Evolutionary conservation across 2,113 vertebrate genomes (phyloP), one percentile per base, ranked within the genome.

Genomic region (Micronycteris hirsuta): DNA sequence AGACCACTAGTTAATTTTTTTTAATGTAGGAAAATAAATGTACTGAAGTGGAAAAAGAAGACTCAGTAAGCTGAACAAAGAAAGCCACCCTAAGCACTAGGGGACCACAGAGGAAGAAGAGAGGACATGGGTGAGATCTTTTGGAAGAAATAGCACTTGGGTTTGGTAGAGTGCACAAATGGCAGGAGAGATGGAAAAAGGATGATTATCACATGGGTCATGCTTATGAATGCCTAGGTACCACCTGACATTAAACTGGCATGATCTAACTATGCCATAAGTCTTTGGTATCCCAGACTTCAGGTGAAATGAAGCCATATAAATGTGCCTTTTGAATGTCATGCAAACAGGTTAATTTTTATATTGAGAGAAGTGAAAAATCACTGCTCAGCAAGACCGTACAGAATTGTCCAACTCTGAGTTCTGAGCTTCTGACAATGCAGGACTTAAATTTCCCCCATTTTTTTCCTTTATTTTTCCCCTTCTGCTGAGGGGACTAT

Each of bases 401-500:
- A 74, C 6, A 65, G 71, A 88, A 93, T 87, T 93, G 95, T 92
- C 54, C 52, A 68, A 41, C 16, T 80, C 16, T 92, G n/a, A 20
- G n/a, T 47, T 89, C 56, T 71, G 38, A 95, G 31, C 13, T 43
- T 33, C 93, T 81, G 33, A 86, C 41, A 73, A 91, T 94, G 67
- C n/a, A 92, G 24, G 15, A 70, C 16, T 95, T 54, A 92, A 54
- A 95, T 96, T 96, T 63, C 17, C 77, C 74, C 70, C 17, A 63
- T 61, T 86, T 86, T 94, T n/a, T 86, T 80, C 76, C 14, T 83
- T 78, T 82, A 45, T 54, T 47, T 45, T 15, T 1, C 7, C 9
- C 33, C 10, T 81, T 81, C 26, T 45, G 36, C 16, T 93, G 52
- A 90, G 73, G 71, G 71, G 26, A 58, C 4, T 38, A 20, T 49